A percentile compares a stretch with the other conserved stretches of the same genome.
Conservation (phyloP, 2,797 vertebrate species). For the Sebastiscus tertius region DNA sequence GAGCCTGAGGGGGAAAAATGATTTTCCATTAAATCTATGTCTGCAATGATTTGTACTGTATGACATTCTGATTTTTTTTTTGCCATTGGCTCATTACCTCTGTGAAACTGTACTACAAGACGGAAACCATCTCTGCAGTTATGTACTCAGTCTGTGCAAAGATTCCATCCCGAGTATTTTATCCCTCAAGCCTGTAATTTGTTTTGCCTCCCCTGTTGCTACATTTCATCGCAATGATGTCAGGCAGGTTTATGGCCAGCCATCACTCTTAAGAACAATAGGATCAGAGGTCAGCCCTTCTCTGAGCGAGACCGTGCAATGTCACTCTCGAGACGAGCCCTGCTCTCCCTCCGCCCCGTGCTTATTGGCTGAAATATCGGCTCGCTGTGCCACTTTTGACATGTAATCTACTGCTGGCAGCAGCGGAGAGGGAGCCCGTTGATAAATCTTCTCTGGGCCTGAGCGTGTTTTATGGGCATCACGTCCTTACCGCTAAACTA, state of each 20-base stretch:
- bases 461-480: conserved; percentile 70
- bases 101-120: conserved; percentile 13
- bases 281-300: conserved; percentile 68
- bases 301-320: conserved; percentile 41
- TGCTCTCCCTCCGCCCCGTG: conserved; percentile 16
- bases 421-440: conserved; percentile 37
- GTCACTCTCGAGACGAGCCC: conserved; percentile 53
- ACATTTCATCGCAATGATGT: conserved; percentile 71
- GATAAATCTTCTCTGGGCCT: conserved; percentile 65
- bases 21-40: conserved; percentile 41
- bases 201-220: conserved; percentile 61
- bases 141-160: conserved; percentile 9
- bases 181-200: conserved; percentile 60
- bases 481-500: conserved; percentile 60
- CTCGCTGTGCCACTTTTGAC: conserved; percentile 73
- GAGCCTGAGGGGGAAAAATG: neutral
- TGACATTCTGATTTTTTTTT: conserved; percentile 8
- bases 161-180: conserved; percentile 43
- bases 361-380: conserved; percentile 79
- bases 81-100: conserved; percentile 34
- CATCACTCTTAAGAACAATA: conserved; percentile 78
- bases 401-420: conserved; percentile 76
- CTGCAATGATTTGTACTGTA: conserved; percentile 36
- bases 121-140: conserved; percentile 29
- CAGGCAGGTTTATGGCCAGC: conserved; percentile 73